Conservation (phyloP, 2,113 vertebrate genomes). For the Podarcis muralis region DNA sequence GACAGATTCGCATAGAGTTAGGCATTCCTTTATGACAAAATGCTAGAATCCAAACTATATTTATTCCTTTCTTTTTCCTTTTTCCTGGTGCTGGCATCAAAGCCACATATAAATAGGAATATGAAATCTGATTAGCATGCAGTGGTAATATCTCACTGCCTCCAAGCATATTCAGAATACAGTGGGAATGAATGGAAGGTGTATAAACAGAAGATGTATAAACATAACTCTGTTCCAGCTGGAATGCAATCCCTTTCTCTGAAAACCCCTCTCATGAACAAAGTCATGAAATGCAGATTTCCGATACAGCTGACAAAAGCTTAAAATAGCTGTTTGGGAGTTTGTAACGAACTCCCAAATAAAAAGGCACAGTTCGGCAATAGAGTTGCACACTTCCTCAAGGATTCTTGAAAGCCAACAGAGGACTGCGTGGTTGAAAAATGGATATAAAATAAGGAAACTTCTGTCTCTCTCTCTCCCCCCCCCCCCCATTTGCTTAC, state of each 20-base stretch:
- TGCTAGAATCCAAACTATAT: slow-evolving; percentile 63
- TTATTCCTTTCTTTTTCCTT: slow-evolving; percentile 45
- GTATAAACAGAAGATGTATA: slow-evolving; percentile 48
- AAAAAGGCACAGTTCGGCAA: not conserved
- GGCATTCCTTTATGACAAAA: slow-evolving; percentile 62
- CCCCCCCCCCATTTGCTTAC: not conserved
- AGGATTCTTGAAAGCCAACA: not conserved
- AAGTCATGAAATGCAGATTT: slow-evolving; percentile 15
- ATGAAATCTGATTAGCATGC: slow-evolving; percentile 36
- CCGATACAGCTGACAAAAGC: not conserved
- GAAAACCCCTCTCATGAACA: not conserved
- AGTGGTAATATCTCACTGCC: not conserved
- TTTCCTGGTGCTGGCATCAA: slow-evolving; percentile 55
- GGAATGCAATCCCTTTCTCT: slow-evolving; percentile 12
- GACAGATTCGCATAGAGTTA: slow-evolving; percentile 36
- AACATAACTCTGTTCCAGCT: slow-evolving; percentile 54
- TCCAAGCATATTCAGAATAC: not conserved
- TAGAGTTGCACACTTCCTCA: not conserved
- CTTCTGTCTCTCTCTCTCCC: not conserved
- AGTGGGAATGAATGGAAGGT: not conserved
- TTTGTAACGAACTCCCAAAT: not conserved
- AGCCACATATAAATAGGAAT: slow-evolving; percentile 74
- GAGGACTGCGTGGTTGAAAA: slow-evolving; percentile 9
- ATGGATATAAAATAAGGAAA: not conserved
- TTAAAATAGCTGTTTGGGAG: not conserved